Base-by-base conservation (phyloP, 2,113 vertebrate species). In the Corvus hawaiiensis region DNA sequence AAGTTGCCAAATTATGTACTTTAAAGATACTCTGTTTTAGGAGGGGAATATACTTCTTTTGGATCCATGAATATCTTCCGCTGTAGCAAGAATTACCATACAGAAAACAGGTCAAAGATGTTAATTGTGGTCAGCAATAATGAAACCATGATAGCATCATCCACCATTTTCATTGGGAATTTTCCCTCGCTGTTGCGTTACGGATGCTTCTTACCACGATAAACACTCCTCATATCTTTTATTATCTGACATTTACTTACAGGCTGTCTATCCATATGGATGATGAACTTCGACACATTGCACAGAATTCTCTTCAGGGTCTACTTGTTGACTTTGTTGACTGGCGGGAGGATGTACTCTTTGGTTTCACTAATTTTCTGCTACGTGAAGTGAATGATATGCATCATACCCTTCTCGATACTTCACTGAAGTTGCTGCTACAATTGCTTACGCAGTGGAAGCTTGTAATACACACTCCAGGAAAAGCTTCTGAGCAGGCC, bases 201-300 rank as follows among this genome's bases (percentile, higher is more conserved):
- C 41, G 1, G 6, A 89, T 41, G 33, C 28, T 81, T 46, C 20
- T 56, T 58, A 62, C 39, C 48, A n/a, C 16, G 9, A 7, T 37
- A 75, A 84, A 78, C 16, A 35, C 11, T 59, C n/a, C 37, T 84
- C 61, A 46, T 24, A 19, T 63, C 21, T 66, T 62, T 77, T 49
- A 32, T 78, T 79, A 61, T 86, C 80, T 90, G 56, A 41, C 22
- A 30, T 78, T 68, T 81, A 54, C 69, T 64, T 76, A 6, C 93
- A 99, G 99, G 90, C 98, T 99, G 11, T 99, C 99, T 6, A 99
- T 99, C 82, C 99, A 99, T 91, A 99, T 99, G 99, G 99, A 99
- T 58, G 99, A 99, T 93, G 99, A 99, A 87, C 98, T 99, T 64
- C 98, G 99, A n/a, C 99, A 99, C 39, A 99, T 99, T 94, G 99